A percentile compares a stretch with the other conserved stretches of the same genome.
phyloP scores from a whole-genome alignment of 2,888 invertebrate genomes.

The Stenurella melanura region DNA sequence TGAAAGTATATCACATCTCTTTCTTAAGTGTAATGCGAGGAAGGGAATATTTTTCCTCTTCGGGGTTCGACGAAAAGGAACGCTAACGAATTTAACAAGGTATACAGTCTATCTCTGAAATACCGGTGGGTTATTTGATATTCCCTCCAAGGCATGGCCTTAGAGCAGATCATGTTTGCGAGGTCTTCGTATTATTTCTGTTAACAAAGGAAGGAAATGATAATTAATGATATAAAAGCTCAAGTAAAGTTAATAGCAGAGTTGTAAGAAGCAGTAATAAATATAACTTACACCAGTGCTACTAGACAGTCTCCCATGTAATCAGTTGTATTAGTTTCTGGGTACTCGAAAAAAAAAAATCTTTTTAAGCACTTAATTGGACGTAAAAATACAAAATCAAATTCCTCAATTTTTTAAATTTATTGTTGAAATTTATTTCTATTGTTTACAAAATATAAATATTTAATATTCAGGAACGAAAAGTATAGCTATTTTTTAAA shows the following conservation, averaged over 20 bases:
- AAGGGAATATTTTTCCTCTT: neutral
- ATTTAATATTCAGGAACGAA: too few relatives aligned
- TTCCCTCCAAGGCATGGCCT: neutral
- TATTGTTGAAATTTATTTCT: too few relatives aligned
- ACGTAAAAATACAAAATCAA: too few relatives aligned
- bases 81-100: conserved; percentile 16
- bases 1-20: conserved; percentile 2
- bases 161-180: neutral
- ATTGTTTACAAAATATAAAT: too few relatives aligned
- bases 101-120: neutral
- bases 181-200: neutral
- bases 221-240: neutral
- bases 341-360: too few relatives aligned
- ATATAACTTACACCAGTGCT: too few relatives aligned
- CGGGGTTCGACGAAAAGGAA: neutral
- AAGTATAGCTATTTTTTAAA: too few relatives aligned
- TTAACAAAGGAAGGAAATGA: neutral
- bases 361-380: too few relatives aligned
- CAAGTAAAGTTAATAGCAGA: neutral
- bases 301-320: too few relatives aligned
- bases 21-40: neutral
- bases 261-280: neutral
- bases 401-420: too few relatives aligned
- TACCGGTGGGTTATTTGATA: conserved; percentile 3
- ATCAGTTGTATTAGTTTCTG: too few relatives aligned